phyloP scores from a whole-genome alignment of 2,113 vertebrate species.

The Crotalus tigris region DNA sequence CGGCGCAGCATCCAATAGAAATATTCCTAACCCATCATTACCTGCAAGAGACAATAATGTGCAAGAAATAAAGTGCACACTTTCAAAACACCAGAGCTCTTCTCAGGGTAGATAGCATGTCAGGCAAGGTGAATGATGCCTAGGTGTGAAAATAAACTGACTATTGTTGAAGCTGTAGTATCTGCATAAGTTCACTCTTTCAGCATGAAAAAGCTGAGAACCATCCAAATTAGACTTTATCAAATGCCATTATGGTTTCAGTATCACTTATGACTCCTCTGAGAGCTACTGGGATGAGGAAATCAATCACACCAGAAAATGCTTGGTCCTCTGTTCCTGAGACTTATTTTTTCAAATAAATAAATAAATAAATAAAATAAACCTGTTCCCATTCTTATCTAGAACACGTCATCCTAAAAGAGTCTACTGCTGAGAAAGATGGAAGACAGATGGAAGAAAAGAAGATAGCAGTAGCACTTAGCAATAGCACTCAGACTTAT shows the following conservation, averaged over 20 bases:
- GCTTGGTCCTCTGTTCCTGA: background rate
- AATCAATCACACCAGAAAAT: background rate
- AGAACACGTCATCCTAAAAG: background rate
- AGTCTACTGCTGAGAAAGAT: background rate
- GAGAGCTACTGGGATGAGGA: background rate
- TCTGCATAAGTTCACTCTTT: background rate
- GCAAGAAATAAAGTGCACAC: background rate
- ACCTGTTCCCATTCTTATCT: background rate
- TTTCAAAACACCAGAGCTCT: background rate
- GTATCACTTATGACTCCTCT: background rate
- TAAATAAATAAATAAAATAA: background rate
- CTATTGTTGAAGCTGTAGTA: background rate
- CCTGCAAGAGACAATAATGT: background rate
- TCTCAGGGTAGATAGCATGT: background rate
- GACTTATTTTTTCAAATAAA: background rate
- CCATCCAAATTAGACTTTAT: background rate
- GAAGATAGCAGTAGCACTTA: background rate
- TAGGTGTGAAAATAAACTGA: background rate
- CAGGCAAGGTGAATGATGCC: background rate
- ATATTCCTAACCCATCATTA: background rate
- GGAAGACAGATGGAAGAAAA: background rate
- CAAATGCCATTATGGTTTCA: background rate
- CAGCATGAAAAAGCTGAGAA: background rate
- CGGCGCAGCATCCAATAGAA: background rate
- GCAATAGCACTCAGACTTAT: too few species aligned